phyloP scores from a whole-genome alignment of 2,113 vertebrate genomes.

The Holacanthus passer region DNA sequence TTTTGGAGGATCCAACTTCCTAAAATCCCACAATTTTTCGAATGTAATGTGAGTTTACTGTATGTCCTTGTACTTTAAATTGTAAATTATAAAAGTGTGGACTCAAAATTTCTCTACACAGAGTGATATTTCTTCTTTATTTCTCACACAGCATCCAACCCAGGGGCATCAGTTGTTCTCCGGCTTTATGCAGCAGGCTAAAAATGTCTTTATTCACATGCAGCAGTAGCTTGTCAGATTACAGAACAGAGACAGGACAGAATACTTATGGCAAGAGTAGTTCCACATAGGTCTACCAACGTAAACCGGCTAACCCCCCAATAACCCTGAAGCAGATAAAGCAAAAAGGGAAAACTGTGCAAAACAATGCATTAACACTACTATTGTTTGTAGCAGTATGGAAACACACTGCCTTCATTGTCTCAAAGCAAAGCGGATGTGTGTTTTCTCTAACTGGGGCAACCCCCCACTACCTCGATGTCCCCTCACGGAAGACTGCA shows the following conservation, averaged over 20 bases:
- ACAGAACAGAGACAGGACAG: conserved; percentile 73
- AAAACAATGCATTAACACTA: conserved; percentile 80
- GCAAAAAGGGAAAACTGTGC: conserved; percentile 79
- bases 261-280: conserved; percentile 57
- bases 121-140: conserved; percentile 70
- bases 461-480: conserved; percentile 22
- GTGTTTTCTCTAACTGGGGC: conserved; percentile 59
- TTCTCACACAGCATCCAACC: conserved; percentile 69
- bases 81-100: conserved; percentile 9
- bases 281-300: conserved; percentile 51
- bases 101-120: conserved; percentile 13
- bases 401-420: conserved; percentile 68
- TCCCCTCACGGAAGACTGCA: conserved; percentile 55
- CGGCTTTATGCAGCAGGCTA: conserved; percentile 73
- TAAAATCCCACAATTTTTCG: no score
- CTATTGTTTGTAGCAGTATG: conserved; percentile 62
- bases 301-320: conserved; percentile 35
- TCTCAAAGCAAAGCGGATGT: conserved; percentile 71
- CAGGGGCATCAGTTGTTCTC: conserved; percentile 57
- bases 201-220: conserved; percentile 84
- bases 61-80: not conserved
- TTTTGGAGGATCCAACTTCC: not conserved
- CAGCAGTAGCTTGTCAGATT: conserved; percentile 80
- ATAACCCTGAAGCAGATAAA: conserved; percentile 65
- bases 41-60: not conserved